phyloP scores from a whole-genome alignment of 2,888 invertebrate species.

The Camponotus fellah region DNA sequence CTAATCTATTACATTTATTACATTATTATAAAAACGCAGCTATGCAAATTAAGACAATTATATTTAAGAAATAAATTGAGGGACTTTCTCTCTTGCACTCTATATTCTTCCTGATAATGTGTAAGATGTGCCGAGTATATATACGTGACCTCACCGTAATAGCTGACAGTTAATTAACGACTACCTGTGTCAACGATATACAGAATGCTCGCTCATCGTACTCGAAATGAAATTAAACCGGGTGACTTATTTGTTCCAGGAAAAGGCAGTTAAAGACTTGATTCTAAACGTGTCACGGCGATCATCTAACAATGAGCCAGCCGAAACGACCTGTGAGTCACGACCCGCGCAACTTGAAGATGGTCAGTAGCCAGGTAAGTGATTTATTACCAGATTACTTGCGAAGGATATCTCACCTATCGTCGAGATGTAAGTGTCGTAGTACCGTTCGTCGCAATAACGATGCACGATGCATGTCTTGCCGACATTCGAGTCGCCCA shows the following conservation, averaged over 20 bases:
- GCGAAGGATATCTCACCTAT: conserved; percentile 90
- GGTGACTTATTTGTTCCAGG: neutral
- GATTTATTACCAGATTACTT: neutral
- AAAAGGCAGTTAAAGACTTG: neutral
- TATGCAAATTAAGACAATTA: neutral
- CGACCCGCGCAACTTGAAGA: neutral
- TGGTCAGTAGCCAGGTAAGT: neutral
- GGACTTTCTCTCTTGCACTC: neutral
- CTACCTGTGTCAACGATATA: conserved; percentile 9
- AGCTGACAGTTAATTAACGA: conserved; percentile 22
- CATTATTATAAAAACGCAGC: neutral
- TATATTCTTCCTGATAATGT: neutral
- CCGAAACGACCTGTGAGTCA: neutral
- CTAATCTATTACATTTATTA: neutral
- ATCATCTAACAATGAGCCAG: neutral
- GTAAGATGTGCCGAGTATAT: neutral
- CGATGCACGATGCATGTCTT: conserved; percentile 96
- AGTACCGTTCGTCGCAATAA: conserved; percentile 96
- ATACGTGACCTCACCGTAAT: neutral
- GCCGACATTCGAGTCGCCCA: conserved; percentile 96
- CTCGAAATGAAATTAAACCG: neutral
- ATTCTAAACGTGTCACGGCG: neutral
- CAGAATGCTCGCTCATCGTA: neutral
- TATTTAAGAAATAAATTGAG: neutral
- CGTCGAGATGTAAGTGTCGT: conserved; percentile 96